Percentiles rank a stretch among this genome's conserved stretches.
These are phyloP conservation scores for Zaprionus gabonicus DNA, from an alignment of 1,140 invertebrate genomes.

Conservation along the genomic window DNA sequence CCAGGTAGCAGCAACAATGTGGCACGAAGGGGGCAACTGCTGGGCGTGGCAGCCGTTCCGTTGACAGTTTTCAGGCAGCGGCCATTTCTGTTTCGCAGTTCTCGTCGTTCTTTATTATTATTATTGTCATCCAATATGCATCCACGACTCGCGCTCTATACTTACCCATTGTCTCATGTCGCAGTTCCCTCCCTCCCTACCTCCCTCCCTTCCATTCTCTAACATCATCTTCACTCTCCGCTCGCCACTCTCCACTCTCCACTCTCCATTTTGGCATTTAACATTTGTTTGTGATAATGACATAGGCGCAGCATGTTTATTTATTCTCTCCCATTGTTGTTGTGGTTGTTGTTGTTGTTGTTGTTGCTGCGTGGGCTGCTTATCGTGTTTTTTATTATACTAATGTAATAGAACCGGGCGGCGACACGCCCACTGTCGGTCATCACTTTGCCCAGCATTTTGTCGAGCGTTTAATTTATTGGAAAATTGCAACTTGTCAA, in stretches of 20 bases:
- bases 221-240: not conserved
- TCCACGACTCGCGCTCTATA: slow-evolving; percentile 16
- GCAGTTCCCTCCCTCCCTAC: slow-evolving; percentile 11
- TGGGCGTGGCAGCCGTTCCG: slow-evolving; percentile 63
- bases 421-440: slow-evolving; percentile 44
- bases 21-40: slow-evolving; percentile 7
- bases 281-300: slow-evolving; percentile 64
- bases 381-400: slow-evolving; percentile 21
- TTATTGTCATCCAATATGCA: slow-evolving; percentile 45
- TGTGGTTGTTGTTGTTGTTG: slow-evolving; percentile 20
- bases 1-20: slow-evolving; percentile 18
- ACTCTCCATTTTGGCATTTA: slow-evolving; percentile 37
- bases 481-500: slow-evolving; percentile 24
- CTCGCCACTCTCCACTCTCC: slow-evolving; percentile 23
- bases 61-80: slow-evolving; percentile 59
- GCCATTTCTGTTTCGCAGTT: slow-evolving; percentile 24
- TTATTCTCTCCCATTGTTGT: slow-evolving; percentile 51
- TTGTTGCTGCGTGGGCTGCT: slow-evolving; percentile 1
- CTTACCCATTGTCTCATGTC: slow-evolving; percentile 57
- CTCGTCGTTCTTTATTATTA: slow-evolving; percentile 15
- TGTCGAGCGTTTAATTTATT: slow-evolving; percentile 62
- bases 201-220: not conserved
- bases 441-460: slow-evolving; percentile 71
- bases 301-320: slow-evolving; percentile 56
- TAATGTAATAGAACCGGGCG: slow-evolving; percentile 34